Base-by-base conservation (phyloP, 2,113 vertebrate species). In the Nasalis larvatus region DNA sequence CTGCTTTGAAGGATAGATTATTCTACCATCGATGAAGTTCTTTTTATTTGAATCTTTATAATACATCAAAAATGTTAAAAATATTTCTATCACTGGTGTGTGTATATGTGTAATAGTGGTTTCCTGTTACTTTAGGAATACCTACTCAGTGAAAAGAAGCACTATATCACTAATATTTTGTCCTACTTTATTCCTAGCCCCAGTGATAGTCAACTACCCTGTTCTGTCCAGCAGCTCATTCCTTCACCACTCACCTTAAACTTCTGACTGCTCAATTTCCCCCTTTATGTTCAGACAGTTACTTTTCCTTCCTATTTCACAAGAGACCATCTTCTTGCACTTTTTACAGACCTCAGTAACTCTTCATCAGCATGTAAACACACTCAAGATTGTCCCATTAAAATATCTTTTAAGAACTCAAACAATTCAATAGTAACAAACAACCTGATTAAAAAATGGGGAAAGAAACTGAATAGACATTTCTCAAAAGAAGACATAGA, bases 221-320 rank as follows among this genome's bases (percentile, higher is more conserved):
- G 35, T 89, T 92, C 73, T 93, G 71, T 68, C 45, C 8, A 82
- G 17, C 17, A 86, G 27, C 12, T 27, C 42, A 52, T 91, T 93
- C 90, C 85, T 71, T 58, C 14, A 73, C 74, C 56, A 52, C 47
- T 94, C 10, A 68, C 27, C 66, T 85, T 73, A 77, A 95, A 89
- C 23, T 76, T 73, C 58, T 66, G 74, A 52, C 25, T 82, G 63
- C 14, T 95, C 18, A 17, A 76, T 42, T 94, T 82, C 52, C 27
- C 25, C 60, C 12, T 82, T 97, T 71, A 76, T 68, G 6, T 27
- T 94, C 37, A 71, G 47, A 21, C 17, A 60, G 68, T 86, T 94
- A 87, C 88, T 97, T 85, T 87, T 77, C 37, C 47, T 84, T 90
- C 49, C 25, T 82, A n/a, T 93, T 95, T 86, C 73, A 74, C 45